Evolutionary conservation across 2,797 vertebrate species (phyloP).

Genomic region (Cynodonichthys magdalenae): DNA sequence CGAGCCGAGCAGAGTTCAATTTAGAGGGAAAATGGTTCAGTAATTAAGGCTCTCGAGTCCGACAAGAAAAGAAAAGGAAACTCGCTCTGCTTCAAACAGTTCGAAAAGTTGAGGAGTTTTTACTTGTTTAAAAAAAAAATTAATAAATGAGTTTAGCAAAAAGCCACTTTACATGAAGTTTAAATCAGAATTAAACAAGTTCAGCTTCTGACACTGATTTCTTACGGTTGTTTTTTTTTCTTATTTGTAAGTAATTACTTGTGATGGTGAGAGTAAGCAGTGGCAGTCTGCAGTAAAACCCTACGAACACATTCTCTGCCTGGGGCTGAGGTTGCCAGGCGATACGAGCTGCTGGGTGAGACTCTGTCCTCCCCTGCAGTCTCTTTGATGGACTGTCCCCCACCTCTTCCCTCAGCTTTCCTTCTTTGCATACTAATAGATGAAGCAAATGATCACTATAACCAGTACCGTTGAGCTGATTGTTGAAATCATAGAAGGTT

Average conservation of each 20-base stretch:
- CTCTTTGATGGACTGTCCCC: conserved; percentile 53
- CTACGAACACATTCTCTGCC: conserved; percentile 65
- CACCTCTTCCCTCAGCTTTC: conserved; percentile 52
- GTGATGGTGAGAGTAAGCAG: conserved; percentile 48
- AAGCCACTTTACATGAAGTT: neutral
- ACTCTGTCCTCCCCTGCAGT: conserved; percentile 39
- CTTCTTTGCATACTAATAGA: conserved; percentile 75
- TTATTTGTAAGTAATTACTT: conserved; percentile 57
- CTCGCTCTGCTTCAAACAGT: conserved; percentile 30
- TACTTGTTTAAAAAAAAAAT: conserved; percentile 7
- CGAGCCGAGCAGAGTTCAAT: conserved; percentile 77
- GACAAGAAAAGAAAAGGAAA: conserved; percentile 54
- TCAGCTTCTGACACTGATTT: conserved; percentile 24
- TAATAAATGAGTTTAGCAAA: too few species aligned
- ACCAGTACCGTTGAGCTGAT: conserved; percentile 59
- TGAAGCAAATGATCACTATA: conserved; percentile 53
- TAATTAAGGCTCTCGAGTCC: conserved; percentile 68
- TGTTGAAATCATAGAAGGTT: conserved; percentile 54
- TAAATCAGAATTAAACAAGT: neutral
- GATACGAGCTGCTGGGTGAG: conserved; percentile 61
- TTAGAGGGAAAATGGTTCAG: conserved; percentile 79
- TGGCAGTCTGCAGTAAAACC: conserved; percentile 61
- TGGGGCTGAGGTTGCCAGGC: conserved; percentile 75
- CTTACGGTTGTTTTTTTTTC: conserved; percentile 21
- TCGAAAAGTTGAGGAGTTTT: conserved; percentile 29